phyloP scores from a whole-genome alignment of 2,113 vertebrate species.

The Dolichotis patagonum region DNA sequence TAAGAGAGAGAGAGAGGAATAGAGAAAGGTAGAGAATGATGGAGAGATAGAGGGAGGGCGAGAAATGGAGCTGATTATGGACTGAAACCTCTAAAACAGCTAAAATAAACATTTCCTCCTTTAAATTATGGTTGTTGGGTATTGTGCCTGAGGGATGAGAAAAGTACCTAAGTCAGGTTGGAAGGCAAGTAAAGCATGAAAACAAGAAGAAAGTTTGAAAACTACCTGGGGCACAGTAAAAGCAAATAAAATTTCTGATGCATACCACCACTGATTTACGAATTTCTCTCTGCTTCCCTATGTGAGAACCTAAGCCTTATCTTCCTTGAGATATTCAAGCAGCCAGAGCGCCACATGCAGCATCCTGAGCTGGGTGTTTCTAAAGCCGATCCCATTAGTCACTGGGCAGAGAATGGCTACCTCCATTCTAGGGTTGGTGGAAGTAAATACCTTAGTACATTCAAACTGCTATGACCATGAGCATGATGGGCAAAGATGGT shows the following conservation, averaged over 20 bases:
- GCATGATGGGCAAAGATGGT: no score
- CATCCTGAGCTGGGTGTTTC: neutral
- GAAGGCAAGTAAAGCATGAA: neutral
- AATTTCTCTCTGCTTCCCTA: neutral
- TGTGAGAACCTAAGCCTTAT: neutral
- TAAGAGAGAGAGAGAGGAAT: rapidly evolving
- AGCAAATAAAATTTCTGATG: neutral
- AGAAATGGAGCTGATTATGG: neutral
- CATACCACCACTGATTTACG: neutral
- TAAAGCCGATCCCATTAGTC: neutral
- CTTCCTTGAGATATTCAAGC: neutral
- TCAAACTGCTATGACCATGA: neutral
- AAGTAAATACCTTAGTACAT: neutral
- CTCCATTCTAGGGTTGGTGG: neutral
- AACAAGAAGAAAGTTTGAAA: neutral
- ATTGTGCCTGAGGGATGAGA: neutral
- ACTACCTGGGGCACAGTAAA: no score
- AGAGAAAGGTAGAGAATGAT: neutral
- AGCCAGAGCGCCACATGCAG: neutral
- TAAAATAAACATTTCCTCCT: neutral
- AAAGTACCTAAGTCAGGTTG: rapidly evolving
- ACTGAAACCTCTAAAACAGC: neutral
- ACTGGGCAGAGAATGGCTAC: no score
- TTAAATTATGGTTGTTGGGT: neutral
- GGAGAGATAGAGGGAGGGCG: rapidly evolving